Evolutionary conservation across 2,888 invertebrate genomes (phyloP), one percentile per base, ranked within the genome.

Genomic region (Galeopsomyia nigrocyanea): DNA sequence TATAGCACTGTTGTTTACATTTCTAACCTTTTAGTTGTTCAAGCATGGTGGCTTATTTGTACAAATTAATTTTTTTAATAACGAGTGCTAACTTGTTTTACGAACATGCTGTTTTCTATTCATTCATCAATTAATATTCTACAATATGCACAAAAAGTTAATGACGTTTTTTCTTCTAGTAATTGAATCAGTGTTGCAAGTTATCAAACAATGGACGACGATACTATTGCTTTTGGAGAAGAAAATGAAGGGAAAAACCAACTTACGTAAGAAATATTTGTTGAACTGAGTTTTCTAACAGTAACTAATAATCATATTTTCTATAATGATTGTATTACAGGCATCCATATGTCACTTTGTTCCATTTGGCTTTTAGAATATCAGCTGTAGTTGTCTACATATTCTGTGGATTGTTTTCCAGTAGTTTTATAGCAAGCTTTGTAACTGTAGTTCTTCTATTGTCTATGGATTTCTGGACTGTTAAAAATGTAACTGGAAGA

Each of bases 381-480:
- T 87, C 92, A 0, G 94, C 99, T 0, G 89, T 99, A 22, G 87
- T 96, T 46, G 91, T 94, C 19, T 99, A 99, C 87, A 89, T 99
- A 77, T 89, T 99, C 56, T 97, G 98, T 82, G 93, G 94, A 9
- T 92, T 92, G 91, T 96, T 98, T 88, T 94, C 94, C 1, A 91
- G 92, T 82, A 96, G 96, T 78, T 99, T 98, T 87, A 97, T 99
- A 76, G 93, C 95, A n/a, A 96, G 94, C 88, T 99, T 99, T 88
- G 95, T 99, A 58, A 89, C 93, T 46, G 93, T 99, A 50, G 91
- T 96, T 14, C 88, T 98, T 39, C 89, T 99, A 67, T 89, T 99
- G 9, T 98, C 98, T 0, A 94, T 98, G 88, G 99, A 99, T 87
- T 99, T 99, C 88, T 99, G 99, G 99, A 97, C 97, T 16, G 98